Base-by-base conservation (phyloP, 2,797 vertebrate species). In the Xiphophorus birchmanni region DNA sequence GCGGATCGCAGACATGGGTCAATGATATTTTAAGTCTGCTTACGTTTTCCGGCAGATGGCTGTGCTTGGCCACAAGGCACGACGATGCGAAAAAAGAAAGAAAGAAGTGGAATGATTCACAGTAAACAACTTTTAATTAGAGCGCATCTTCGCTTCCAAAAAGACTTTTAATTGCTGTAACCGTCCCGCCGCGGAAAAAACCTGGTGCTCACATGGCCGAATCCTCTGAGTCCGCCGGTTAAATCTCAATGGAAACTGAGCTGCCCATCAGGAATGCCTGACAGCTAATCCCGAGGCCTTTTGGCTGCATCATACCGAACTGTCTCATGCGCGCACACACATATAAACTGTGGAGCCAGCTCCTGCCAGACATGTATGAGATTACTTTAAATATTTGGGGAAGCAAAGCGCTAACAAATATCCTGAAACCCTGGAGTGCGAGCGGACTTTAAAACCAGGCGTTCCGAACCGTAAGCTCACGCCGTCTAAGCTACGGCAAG, bases 181-280 rank as follows among this genome's bases (percentile, higher is more conserved):
- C 32, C 26, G n/a, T 23, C 29, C 58, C 5, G n/a, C 78, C 17
- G 12, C 23, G 26, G 60, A 8, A 50, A 52, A 44, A 73, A 80
- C 29, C 35, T 11, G 52, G 23, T 32, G 69, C 69, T 73, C 15
- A 32, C 44, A 73, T 18, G 13, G 69, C 7, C 26, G n/a, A 47
- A 44, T 45, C 69, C 84, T 84, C 79, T 72, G 80, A 88, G 85
- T 88, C 92, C 87, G 78, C 86, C 81, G 87, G 89, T 91, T 90
- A 92, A 87, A 91, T 95, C 92, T 91, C 92, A 56, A 86, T 91
- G 89, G 93, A 95, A 94, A 93, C 90, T 72, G 76, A 94, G 93
- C 94, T 95, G 92, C 91, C 92, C 90, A 92, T 94, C 92, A 95
- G 95, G 94, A 96, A 95, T 95, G 94, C 92, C 94, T 91, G 91